These are phyloP conservation scores for Formica exsecta DNA, from an alignment of 1,140 invertebrate species.

Conservation along the genomic window DNA sequence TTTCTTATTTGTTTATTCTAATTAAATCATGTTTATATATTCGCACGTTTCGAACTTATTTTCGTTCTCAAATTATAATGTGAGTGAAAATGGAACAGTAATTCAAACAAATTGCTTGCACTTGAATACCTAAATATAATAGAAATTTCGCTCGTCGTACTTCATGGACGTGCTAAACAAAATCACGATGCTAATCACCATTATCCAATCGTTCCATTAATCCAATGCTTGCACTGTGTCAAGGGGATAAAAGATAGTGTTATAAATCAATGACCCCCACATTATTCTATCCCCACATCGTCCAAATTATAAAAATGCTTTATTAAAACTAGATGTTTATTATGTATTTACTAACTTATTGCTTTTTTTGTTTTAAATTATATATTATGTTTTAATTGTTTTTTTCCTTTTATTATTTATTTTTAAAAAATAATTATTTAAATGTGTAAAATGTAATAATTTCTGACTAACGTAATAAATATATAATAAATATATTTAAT, in stretches of 20 bases:
- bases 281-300: background rate
- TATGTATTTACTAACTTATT: background rate
- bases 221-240: background rate
- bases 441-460: too few species aligned
- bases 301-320: background rate
- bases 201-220: constrained; percentile 41
- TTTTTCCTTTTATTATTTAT: background rate
- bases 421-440: too few species aligned
- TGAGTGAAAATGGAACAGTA: constrained; percentile 1
- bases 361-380: background rate
- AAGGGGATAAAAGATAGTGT: background rate
- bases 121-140: constrained; percentile 5
- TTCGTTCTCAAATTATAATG: background rate
- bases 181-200: constrained; percentile 14
- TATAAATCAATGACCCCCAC: background rate
- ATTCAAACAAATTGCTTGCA: constrained; percentile 6
- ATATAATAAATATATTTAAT: too few species aligned
- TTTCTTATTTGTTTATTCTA: background rate
- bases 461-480: too few species aligned
- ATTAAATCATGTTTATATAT: background rate
- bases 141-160: background rate
- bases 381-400: background rate
- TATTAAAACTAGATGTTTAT: background rate
- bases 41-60: background rate
- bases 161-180: background rate